These are phyloP conservation scores for Cromileptes altivelis DNA, from an alignment of 2,113 vertebrate species.

Conservation along the genomic window DNA sequence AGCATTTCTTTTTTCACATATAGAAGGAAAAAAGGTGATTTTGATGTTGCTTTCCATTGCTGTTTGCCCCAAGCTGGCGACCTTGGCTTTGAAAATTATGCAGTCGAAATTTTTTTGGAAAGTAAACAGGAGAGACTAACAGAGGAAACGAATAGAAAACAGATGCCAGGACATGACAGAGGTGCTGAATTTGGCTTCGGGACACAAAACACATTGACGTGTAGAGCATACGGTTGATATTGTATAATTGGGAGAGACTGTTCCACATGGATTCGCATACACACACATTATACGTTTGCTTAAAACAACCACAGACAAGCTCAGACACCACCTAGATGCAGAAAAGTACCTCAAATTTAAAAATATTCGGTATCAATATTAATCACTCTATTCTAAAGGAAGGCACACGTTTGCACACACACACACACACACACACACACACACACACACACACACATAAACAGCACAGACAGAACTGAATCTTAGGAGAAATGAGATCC, in stretches of 20 bases:
- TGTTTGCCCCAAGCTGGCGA: conserved; percentile 62
- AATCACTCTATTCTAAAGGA: conserved; percentile 34
- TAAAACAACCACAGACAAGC: neutral
- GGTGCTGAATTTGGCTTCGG: conserved; percentile 45
- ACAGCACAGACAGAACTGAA: conserved; percentile 14
- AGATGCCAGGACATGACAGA: conserved; percentile 50
- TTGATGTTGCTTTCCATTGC: conserved; percentile 62
- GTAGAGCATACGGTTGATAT: conserved; percentile 34
- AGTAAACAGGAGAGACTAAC: conserved; percentile 63
- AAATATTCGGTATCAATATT: conserved; percentile 32
- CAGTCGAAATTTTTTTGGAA: conserved; percentile 53
- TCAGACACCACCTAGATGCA: neutral
- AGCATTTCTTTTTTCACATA: conserved; percentile 45
- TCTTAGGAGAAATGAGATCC: conserved; percentile 23
- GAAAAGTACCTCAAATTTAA: conserved; percentile 8
- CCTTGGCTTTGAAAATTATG: conserved; percentile 67
- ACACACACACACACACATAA: conserved; percentile 6
- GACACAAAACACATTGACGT: conserved; percentile 27
- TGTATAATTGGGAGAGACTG: conserved; percentile 14
- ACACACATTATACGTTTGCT: neutral
- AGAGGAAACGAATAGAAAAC: conserved; percentile 33
- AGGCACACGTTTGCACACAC: conserved; percentile 3
- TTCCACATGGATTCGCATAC: conserved; percentile 29
- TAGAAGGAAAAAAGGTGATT: conserved; percentile 42
- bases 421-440: neutral